These are phyloP conservation scores for Chymomyza procnemis DNA, from an alignment of 2,888 invertebrate genomes.

Conservation along the genomic window DNA sequence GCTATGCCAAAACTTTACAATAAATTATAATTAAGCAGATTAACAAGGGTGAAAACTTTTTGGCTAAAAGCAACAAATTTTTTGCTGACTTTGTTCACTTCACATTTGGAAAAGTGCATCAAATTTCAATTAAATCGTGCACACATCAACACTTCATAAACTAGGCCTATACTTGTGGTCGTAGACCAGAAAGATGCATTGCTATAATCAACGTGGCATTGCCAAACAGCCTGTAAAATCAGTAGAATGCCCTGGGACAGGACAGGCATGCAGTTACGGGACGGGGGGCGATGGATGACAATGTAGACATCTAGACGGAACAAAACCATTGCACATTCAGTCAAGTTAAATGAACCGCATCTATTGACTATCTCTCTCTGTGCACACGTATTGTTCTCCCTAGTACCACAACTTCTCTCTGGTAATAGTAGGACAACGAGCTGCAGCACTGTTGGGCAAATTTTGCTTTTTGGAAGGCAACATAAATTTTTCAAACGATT, in stretches of 20 bases:
- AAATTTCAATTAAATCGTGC: constrained; percentile 65
- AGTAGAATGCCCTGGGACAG: neutral
- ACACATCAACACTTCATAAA: constrained; percentile 67
- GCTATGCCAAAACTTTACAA: constrained; percentile 23
- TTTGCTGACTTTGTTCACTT: constrained; percentile 6
- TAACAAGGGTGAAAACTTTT: constrained; percentile 22
- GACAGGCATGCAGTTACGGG: neutral
- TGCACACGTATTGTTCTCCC: constrained; percentile 23
- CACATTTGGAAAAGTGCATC: constrained; percentile 51
- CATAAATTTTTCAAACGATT: constrained; percentile 72
- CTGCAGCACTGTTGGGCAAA: constrained; percentile 39
- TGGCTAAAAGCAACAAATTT: constrained; percentile 39
- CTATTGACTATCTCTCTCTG: constrained; percentile 72
- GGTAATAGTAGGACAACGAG: neutral
- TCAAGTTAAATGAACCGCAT: constrained; percentile 71
- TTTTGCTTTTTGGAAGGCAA: constrained; percentile 70
- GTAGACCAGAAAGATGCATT: neutral
- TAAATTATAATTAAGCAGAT: constrained; percentile 22
- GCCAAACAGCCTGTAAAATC: neutral
- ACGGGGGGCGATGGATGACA: no score
- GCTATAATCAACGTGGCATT: no score
- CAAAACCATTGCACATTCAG: constrained; percentile 63
- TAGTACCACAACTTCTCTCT: no score
- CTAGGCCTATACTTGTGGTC: constrained; percentile 9
- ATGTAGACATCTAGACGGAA: constrained; percentile 8